Evolutionary conservation across 2,113 vertebrate genomes (phyloP).

Genomic region (Coptodon rendalli): DNA sequence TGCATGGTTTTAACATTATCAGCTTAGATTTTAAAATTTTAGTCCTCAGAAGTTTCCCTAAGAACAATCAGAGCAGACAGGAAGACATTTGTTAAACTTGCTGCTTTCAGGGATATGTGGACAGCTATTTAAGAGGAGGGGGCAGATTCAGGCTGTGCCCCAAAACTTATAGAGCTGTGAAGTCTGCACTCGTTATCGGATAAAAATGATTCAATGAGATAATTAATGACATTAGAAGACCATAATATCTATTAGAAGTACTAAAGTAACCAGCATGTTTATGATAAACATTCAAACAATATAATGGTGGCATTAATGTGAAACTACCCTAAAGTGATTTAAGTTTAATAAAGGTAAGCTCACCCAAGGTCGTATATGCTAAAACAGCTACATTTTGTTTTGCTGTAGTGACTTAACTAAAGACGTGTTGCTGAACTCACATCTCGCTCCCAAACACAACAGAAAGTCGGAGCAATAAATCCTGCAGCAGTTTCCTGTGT

Average conservation of each 20-base stretch:
- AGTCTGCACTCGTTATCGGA: too few relatives aligned
- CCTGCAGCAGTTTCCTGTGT: background rate
- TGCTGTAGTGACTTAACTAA: background rate
- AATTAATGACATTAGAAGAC: background rate
- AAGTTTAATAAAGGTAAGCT: background rate
- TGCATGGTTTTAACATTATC: background rate
- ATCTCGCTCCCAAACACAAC: background rate
- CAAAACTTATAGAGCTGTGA: background rate
- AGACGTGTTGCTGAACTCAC: background rate
- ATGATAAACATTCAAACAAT: background rate
- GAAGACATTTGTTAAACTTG: too few relatives aligned
- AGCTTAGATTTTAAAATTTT: background rate
- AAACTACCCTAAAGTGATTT: background rate
- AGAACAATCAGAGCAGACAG: background rate
- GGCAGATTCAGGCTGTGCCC: background rate
- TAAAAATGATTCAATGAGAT: background rate
- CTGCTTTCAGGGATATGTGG: background rate
- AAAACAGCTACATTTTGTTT: background rate
- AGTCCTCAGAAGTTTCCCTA: background rate
- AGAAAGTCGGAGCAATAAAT: background rate
- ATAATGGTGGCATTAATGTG: background rate
- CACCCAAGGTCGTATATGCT: background rate
- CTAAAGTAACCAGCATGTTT: background rate
- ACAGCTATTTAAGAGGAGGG: background rate
- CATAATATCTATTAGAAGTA: background rate